Conservation (phyloP, 2,888 invertebrate genomes). For the Pseudoips prasinana region DNA sequence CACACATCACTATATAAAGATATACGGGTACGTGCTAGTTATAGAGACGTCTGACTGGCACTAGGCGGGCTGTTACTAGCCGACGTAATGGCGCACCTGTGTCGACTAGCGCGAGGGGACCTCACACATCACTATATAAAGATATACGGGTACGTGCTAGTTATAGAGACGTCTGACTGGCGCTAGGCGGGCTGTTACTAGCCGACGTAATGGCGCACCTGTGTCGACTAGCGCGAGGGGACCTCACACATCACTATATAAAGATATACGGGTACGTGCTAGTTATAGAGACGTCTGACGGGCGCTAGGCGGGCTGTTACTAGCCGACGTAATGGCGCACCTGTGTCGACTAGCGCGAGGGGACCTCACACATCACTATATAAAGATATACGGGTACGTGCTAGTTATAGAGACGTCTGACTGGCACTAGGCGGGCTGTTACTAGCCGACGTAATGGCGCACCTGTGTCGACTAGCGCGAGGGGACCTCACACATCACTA, state of each 20-base stretch:
- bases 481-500: conserved; percentile 88
- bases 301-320: conserved; percentile 86
- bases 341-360: conserved; percentile 85
- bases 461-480: conserved; percentile 84
- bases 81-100: conserved; percentile 85
- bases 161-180: too few relatives aligned
- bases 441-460: conserved; percentile 85
- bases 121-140: conserved; percentile 87
- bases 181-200: conserved; percentile 86
- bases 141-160: conserved; percentile 56
- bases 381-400: conserved; percentile 72
- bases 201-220: conserved; percentile 86
- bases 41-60: too few relatives aligned
- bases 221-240: conserved; percentile 85
- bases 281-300: too few relatives aligned
- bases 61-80: conserved; percentile 88
- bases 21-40: conserved; percentile 54
- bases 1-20: conserved; percentile 86
- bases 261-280: conserved; percentile 68
- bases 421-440: conserved; percentile 87
- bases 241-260: conserved; percentile 87
- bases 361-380: conserved; percentile 88
- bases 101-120: conserved; percentile 85
- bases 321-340: conserved; percentile 86
- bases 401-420: too few relatives aligned